Evolutionary conservation across 2,888 invertebrate genomes (phyloP), one percentile per base, ranked within the genome.

Genomic region (Drosophila anomelani): DNA sequence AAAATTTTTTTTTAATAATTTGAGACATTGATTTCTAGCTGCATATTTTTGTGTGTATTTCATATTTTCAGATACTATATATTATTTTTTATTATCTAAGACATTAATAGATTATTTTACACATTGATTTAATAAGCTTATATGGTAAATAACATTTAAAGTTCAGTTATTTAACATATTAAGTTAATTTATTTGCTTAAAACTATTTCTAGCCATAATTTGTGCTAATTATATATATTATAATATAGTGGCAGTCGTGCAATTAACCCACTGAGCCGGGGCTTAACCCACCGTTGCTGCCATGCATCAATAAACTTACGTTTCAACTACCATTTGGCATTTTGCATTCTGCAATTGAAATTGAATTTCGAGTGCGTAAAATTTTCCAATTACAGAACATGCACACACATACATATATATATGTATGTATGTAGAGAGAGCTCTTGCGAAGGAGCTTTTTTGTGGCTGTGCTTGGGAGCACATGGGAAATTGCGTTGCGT

Each of bases 351-450:
- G 53, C 23, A 39, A 32, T 55, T 39, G 49, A 74, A 88, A 89
- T 85, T 89, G 80, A 85, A 82, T 82, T 85, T 85, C 82, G 88
- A 85, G 85, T 89, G 87, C 85, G 78, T 79, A 79, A 78, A 87
- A 89, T 89, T 85, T 89, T 85, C 89, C 89, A 85, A 89, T 85
- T 85, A 85, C 78, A 85, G 85, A 89, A 85, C 76, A 85, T 81
- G 15, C 3, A 56, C 36, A 46, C 20, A 54, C 15, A 70, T 41
- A 51, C 15, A 26, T 54, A 60, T 15, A 63, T 44, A 12, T 12
- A 3, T 15, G 3, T 41, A 7, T 13, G 1, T 8, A 26, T 26
- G 26, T 3, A 23, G 8, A 39, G 47, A 36, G 53, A 72, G 72
- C 32, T 60, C 60, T 68, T 67, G 59, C 29, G 67, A 81, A 82